A percentile compares a stretch with the other conserved stretches of the same genome.
Conservation (phyloP, 2,888 invertebrate genomes). For the Rhagonycha fulva region DNA sequence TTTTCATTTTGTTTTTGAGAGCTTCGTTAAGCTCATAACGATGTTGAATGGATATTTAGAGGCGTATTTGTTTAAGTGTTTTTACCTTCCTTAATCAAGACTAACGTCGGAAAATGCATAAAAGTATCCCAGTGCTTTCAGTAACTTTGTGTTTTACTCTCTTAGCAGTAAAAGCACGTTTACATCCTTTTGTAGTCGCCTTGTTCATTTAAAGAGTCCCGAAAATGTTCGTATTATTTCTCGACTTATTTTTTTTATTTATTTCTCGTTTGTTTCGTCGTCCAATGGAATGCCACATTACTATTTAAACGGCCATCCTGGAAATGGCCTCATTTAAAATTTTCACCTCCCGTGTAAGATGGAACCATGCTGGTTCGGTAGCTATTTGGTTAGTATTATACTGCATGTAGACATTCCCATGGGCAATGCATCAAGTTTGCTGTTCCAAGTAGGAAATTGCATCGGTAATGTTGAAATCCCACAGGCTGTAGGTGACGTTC, state of each 20-base stretch:
- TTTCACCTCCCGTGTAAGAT: neutral
- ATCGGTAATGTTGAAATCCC: constrained; percentile 40
- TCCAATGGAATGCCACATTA: neutral
- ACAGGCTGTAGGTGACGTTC: constrained; percentile 33
- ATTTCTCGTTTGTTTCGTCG: neutral
- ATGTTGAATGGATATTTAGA: constrained; percentile 13
- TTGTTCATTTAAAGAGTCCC: neutral
- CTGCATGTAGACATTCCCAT: constrained; percentile 1
- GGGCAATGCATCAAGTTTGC: constrained; percentile 34
- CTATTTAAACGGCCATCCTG: neutral
- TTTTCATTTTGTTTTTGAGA: constrained; percentile 12
- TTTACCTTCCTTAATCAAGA: constrained; percentile 11
- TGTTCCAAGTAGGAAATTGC: constrained; percentile 41
- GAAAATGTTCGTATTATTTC: neutral
- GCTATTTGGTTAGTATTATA: constrained; percentile 5
- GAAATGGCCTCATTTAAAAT: neutral
- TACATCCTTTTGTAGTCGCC: neutral
- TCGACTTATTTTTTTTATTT: neutral
- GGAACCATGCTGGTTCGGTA: neutral
- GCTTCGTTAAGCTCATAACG: constrained; percentile 6
- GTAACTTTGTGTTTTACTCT: constrained; percentile 1
- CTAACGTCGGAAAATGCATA: constrained; percentile 11
- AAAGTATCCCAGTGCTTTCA: neutral
- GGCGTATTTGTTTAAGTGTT: constrained; percentile 6
- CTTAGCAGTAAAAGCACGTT: constrained; percentile 7